Conservation (phyloP, 2,888 invertebrate genomes). For the Bombylius major region DNA sequence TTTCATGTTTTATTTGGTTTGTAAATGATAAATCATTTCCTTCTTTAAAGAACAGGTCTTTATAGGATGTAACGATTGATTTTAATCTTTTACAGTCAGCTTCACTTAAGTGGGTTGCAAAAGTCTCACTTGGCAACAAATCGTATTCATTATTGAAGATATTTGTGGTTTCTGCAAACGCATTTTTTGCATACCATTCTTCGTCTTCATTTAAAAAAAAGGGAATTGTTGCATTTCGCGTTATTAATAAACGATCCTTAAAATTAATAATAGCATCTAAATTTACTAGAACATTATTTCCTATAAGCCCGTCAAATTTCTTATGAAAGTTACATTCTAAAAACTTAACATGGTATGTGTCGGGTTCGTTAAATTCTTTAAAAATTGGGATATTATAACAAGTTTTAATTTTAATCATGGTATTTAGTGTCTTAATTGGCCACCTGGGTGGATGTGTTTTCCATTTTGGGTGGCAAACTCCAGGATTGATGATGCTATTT, state of each 20-base stretch:
- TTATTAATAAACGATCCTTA: not conserved
- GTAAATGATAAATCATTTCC: not conserved
- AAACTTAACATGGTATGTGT: not conserved
- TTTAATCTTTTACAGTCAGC: not conserved
- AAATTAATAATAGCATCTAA: not conserved
- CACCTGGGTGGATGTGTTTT: not conserved
- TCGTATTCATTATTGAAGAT: not conserved
- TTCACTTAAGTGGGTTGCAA: not conserved
- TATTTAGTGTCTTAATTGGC: not conserved
- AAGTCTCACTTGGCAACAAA: not conserved
- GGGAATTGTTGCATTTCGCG: not conserved
- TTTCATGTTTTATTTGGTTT: constrained; percentile 1
- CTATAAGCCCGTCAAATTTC: constrained; percentile 5
- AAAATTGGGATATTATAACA: constrained; percentile 2
- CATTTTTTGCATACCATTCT: not conserved
- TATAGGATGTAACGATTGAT: not conserved
- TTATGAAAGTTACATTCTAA: constrained; percentile 1
- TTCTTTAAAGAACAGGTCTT: not conserved
- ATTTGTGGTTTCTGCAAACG: not conserved
- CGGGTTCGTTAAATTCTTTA: not conserved
- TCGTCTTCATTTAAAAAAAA: not conserved
- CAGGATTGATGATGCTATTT: constrained; percentile 3
- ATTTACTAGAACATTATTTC: constrained; percentile 2
- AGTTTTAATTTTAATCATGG: not conserved
- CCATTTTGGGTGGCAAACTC: not conserved